Evolutionary conservation across 2,888 invertebrate species (phyloP).

Genomic region (Brenthis daphne): DNA sequence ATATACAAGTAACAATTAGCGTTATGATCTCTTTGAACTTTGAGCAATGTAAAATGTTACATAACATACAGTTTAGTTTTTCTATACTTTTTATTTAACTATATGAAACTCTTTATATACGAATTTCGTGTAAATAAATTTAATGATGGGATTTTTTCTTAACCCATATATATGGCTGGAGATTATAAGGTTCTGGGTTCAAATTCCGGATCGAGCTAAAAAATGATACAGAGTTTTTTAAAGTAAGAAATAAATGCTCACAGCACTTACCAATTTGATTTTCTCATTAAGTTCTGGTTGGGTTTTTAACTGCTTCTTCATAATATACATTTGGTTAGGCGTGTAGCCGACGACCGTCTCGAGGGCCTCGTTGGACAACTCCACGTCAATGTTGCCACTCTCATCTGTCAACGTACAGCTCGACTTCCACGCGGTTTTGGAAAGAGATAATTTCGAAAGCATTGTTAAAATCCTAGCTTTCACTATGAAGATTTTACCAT

Average conservation of each 20-base stretch:
- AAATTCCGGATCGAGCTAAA: neutral
- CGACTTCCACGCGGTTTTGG: slow-evolving; percentile 79
- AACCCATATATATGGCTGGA: no score
- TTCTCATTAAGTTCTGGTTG: slow-evolving; percentile 64
- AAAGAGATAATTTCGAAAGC: slow-evolving; percentile 78
- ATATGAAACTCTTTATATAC: no score
- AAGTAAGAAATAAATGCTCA: no score
- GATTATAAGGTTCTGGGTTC: no score
- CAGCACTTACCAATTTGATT: slow-evolving; percentile 57
- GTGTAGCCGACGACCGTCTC: slow-evolving; percentile 75
- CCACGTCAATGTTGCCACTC: slow-evolving; percentile 78
- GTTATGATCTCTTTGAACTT: neutral
- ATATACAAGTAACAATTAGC: neutral
- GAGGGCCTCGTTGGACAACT: slow-evolving; percentile 81
- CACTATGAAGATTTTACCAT: slow-evolving; percentile 75
- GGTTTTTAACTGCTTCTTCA: slow-evolving; percentile 63
- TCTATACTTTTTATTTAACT: no score
- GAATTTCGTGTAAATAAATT: no score
- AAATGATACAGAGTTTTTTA: neutral
- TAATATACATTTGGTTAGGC: slow-evolving; percentile 68
- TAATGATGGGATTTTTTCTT: no score
- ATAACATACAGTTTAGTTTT: no score
- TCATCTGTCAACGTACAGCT: slow-evolving; percentile 82
- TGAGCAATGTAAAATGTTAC: neutral
- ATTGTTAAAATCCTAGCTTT: slow-evolving; percentile 82